Conservation (phyloP, 2,888 invertebrate species). For the Meta bourneti region DNA sequence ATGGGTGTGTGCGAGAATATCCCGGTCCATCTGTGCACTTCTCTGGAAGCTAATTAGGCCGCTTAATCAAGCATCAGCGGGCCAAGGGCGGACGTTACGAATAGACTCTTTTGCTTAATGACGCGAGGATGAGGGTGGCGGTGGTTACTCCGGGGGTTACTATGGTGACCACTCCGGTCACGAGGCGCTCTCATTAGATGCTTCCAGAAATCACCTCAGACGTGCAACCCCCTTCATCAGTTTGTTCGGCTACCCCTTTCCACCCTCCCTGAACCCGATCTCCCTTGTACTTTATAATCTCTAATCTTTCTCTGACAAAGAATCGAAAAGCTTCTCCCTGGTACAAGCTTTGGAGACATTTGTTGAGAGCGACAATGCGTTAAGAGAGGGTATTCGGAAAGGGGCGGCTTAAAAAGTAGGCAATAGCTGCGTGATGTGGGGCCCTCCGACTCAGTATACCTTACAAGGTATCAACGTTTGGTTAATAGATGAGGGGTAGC, state of each 20-base stretch:
- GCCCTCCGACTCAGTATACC: too few species aligned
- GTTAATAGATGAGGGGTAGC: too few species aligned
- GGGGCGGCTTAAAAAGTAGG: too few species aligned
- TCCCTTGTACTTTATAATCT: slow-evolving; percentile 49
- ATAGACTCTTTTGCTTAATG: slow-evolving; percentile 62
- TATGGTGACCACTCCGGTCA: slow-evolving; percentile 54
- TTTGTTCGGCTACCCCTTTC: slow-evolving; percentile 1
- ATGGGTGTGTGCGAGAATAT: neutral
- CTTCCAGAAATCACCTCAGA: slow-evolving; percentile 24
- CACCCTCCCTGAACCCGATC: slow-evolving; percentile 17
- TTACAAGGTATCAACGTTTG: too few species aligned
- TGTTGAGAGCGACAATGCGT: too few species aligned
- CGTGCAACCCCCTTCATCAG: slow-evolving; percentile 1
- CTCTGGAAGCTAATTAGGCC: slow-evolving; percentile 46
- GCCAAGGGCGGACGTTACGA: neutral
- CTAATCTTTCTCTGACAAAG: slow-evolving; percentile 7
- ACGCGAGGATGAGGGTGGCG: slow-evolving; percentile 13
- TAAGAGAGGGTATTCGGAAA: too few species aligned
- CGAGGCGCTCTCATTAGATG: slow-evolving; percentile 43
- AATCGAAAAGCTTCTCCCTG: neutral
- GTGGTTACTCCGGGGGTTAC: slow-evolving; percentile 28
- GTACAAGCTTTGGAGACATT: neutral
- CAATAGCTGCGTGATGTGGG: too few species aligned
- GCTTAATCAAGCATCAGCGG: slow-evolving; percentile 59
- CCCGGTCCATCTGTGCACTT: slow-evolving; percentile 25